Conservation (phyloP, 1,140 invertebrate genomes). For the Batillaria attramentaria region DNA sequence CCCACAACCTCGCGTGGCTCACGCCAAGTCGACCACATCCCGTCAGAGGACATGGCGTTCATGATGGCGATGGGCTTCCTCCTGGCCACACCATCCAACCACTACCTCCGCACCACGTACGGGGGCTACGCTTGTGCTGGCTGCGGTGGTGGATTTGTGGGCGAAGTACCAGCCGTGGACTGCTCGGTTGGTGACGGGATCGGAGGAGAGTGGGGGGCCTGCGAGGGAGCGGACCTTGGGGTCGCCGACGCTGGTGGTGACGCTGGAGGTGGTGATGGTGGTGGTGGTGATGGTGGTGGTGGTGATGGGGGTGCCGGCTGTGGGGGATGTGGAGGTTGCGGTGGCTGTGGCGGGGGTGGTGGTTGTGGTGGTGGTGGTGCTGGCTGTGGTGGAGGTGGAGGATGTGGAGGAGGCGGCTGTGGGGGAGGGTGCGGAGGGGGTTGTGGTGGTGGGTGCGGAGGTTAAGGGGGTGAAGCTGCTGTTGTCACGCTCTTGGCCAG, state of each 20-base stretch:
- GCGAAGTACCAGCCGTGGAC: slow-evolving; percentile 20
- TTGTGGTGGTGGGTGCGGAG: too few species aligned
- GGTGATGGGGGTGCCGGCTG: slow-evolving; percentile 13
- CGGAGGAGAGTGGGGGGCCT: slow-evolving; percentile 36
- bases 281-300: slow-evolving; percentile 30
- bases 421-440: too few species aligned
- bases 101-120: slow-evolving; percentile 51
- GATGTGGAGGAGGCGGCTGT: too few species aligned
- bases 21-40: slow-evolving; percentile 38
- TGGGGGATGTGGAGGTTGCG: slow-evolving; percentile 31
- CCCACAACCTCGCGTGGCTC: slow-evolving; percentile 25
- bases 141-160: slow-evolving; percentile 32
- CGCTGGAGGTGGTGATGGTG: slow-evolving; percentile 39
- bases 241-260: slow-evolving; percentile 38
- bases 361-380: too few species aligned
- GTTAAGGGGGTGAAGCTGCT: too few species aligned
- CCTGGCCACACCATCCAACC: slow-evolving; percentile 64
- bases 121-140: slow-evolving; percentile 49
- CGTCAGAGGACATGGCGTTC: slow-evolving; percentile 60
- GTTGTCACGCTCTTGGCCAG: too few species aligned
- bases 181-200: slow-evolving; percentile 37
- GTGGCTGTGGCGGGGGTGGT: slow-evolving; percentile 9
- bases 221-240: slow-evolving; percentile 42
- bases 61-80: slow-evolving; percentile 64
- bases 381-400: too few species aligned